phyloP scores from a whole-genome alignment of 2,888 invertebrate genomes.

The Polylopha cassiicola region DNA sequence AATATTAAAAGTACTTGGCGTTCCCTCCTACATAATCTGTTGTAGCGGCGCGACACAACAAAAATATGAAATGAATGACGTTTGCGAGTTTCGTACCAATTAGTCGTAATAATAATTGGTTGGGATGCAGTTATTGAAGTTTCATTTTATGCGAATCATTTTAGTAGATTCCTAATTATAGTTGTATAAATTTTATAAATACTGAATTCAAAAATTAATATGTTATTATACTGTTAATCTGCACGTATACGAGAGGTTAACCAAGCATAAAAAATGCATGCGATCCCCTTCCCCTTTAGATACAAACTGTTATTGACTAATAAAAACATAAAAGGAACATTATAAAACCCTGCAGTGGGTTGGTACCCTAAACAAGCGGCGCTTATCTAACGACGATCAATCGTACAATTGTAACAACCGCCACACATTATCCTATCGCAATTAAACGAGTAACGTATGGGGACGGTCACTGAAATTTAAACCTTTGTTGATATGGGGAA shows the following conservation, averaged over 20 bases:
- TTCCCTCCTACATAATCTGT: constrained; percentile 18
- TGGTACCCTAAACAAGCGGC: constrained; percentile 49
- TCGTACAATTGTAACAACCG: constrained; percentile 50
- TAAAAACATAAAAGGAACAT: constrained; percentile 45
- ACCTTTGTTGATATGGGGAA: constrained; percentile 25
- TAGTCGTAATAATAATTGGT: too few relatives aligned
- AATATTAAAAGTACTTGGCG: constrained; percentile 32
- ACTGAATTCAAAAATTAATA: too few relatives aligned
- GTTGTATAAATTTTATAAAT: too few relatives aligned
- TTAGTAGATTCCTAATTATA: too few relatives aligned
- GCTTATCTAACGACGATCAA: constrained; percentile 56
- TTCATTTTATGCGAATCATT: too few relatives aligned
- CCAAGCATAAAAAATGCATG: constrained; percentile 39
- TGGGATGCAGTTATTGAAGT: too few relatives aligned
- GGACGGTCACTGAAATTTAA: constrained; percentile 32
- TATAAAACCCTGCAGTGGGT: constrained; percentile 32
- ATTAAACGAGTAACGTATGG: constrained; percentile 48
- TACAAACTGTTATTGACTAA: constrained; percentile 50
- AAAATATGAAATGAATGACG: constrained; percentile 18
- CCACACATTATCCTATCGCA: constrained; percentile 49
- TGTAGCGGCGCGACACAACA: constrained; percentile 12
- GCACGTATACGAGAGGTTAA: constrained; percentile 5
- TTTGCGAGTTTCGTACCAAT: constrained; percentile 11
- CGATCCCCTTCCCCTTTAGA: constrained; percentile 40
- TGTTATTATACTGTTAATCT: too few relatives aligned